These are phyloP conservation scores for Sebastes vulpes DNA, from an alignment of 2,797 vertebrate genomes.

Conservation along the genomic window DNA sequence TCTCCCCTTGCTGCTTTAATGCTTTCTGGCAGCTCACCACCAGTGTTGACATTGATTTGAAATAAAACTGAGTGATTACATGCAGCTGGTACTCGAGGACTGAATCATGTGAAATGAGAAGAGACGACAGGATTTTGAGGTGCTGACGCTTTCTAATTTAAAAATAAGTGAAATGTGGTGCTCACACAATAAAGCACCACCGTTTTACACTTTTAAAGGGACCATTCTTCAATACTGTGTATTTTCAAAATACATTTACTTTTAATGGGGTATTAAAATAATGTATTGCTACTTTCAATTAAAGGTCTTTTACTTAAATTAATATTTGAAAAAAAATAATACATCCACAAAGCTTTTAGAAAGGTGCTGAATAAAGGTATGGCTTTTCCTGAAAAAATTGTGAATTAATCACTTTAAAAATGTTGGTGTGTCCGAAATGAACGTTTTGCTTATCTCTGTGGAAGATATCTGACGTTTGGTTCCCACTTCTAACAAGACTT, in stretches of 20 bases:
- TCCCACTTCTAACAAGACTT: too few relatives aligned
- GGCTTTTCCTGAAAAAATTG: too few relatives aligned
- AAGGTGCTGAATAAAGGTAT: too few relatives aligned
- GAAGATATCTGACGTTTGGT: too few relatives aligned
- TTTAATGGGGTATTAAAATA: background rate
- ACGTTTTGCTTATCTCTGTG: too few relatives aligned
- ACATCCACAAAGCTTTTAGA: too few relatives aligned
- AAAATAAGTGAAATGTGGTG: background rate
- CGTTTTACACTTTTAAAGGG: background rate
- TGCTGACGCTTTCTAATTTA: background rate
- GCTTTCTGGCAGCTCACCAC: background rate
- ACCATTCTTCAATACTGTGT: background rate
- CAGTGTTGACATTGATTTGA: conserved; percentile 6
- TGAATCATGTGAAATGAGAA: background rate
- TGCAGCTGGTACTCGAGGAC: background rate
- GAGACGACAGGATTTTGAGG: background rate
- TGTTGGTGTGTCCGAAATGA: accelerated
- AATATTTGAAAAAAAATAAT: too few relatives aligned
- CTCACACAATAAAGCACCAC: background rate
- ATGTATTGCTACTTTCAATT: background rate
- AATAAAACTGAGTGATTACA: conserved; percentile 18
- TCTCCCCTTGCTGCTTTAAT: background rate
- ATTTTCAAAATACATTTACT: background rate
- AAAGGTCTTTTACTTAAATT: too few relatives aligned
- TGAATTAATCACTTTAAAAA: too few relatives aligned